Percentiles rank a stretch among this genome's conserved stretches.
Conservation (phyloP, 37 sponge, comb jelly and placozoan genomes). For the Beroe forskalii region DNA sequence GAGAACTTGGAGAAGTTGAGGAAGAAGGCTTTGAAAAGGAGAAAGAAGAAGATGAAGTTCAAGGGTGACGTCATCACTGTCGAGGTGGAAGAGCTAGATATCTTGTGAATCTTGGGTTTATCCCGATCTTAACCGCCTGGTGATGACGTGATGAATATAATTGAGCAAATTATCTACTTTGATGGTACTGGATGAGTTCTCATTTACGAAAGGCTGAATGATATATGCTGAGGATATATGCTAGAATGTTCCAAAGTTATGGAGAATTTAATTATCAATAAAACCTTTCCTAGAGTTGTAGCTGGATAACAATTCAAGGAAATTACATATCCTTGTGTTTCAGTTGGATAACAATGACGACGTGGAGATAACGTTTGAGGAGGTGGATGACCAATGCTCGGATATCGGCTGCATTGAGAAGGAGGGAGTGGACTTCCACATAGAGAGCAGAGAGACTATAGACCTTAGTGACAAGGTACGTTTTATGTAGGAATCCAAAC, state of each 20-base stretch:
- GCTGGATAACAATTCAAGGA: too few relatives aligned
- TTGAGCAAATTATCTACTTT: too few relatives aligned
- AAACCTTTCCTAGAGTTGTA: too few relatives aligned
- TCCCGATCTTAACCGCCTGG: too few relatives aligned
- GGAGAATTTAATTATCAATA: too few relatives aligned
- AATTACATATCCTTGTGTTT: background rate
- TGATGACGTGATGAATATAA: too few relatives aligned
- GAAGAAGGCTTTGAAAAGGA: background rate
- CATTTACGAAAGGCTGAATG: too few relatives aligned
- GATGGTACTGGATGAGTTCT: too few relatives aligned
- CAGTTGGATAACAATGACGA: background rate
- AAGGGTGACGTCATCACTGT: slow-evolving; percentile 61
- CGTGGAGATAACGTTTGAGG: slow-evolving; percentile 56
- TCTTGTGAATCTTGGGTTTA: background rate
- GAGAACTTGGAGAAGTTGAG: slow-evolving; percentile 25
- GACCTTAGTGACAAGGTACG: slow-evolving; percentile 41
- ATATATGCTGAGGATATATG: too few relatives aligned
- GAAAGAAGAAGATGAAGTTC: slow-evolving; percentile 36
- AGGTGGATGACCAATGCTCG: slow-evolving; percentile 49
- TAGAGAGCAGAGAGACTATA: slow-evolving; percentile 50
- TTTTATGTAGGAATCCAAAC: too few relatives aligned
- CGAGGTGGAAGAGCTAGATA: slow-evolving; percentile 38
- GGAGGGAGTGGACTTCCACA: slow-evolving; percentile 57
- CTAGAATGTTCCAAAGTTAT: too few relatives aligned
- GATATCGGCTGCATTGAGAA: slow-evolving; percentile 48